Conservation (phyloP, 2,888 invertebrate genomes). For the Osmoderma eremita region DNA sequence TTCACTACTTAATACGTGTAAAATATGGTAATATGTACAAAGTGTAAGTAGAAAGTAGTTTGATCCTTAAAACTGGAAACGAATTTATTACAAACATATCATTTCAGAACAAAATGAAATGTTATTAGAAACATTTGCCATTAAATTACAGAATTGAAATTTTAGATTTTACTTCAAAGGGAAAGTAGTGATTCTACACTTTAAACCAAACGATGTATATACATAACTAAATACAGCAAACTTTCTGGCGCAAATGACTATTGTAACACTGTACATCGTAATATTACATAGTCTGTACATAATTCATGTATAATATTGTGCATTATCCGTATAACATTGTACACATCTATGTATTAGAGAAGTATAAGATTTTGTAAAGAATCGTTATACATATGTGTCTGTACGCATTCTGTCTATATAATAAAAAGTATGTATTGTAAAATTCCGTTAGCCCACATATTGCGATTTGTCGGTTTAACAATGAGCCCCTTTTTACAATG, state of each 20-base stretch:
- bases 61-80: constrained; percentile 41
- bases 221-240: background rate
- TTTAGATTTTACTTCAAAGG: background rate
- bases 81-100: constrained; percentile 61
- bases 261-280: background rate
- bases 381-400: background rate
- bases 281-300: constrained; percentile 28
- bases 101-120: constrained; percentile 47
- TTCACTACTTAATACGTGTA: constrained; percentile 28
- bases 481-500: constrained; percentile 49
- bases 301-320: constrained; percentile 18
- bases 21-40: constrained; percentile 22
- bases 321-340: constrained; percentile 3
- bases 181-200: background rate
- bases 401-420: constrained; percentile 28
- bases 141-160: background rate
- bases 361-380: constrained; percentile 36
- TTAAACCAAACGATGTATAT: background rate
- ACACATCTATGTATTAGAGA: constrained; percentile 31
- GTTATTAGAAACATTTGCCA: constrained; percentile 40
- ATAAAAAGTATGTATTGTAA: constrained; percentile 38
- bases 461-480: constrained; percentile 9
- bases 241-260: background rate
- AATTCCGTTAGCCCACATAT: constrained; percentile 20
- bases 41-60: constrained; percentile 22